Base-by-base conservation (phyloP, 2,797 vertebrate species). In the Tokudaia tokunoshimensis region DNA sequence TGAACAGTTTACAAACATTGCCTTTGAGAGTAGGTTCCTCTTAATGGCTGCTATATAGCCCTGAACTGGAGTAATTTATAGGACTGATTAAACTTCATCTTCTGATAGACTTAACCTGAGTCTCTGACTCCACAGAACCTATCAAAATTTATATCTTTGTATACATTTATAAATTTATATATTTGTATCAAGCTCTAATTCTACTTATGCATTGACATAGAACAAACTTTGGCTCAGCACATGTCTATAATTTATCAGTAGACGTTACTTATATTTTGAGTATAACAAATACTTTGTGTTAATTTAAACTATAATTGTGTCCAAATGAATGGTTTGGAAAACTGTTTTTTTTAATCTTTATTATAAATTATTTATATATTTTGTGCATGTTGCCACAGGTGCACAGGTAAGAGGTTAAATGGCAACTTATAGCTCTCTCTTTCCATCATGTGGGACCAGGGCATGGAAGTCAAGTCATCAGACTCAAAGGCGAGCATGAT, bases 281-380 rank as follows among this genome's bases (percentile, higher is more conserved):
- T 93, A 59, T 59, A 70, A 96, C 87, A 91, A 97, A 61, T 96
- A 96, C 85, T 95, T 96, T 97, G 41, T 80, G 74, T 78, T 95
- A 87, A 90, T 1, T 55, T 80, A 94, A 94, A 81, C 89, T 97
- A 92, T 89, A 94, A 75, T 91, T 95, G 75, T 61, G 3, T 91
- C 93, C 94, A 47, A 65, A 34, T 1, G 10, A 31, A 22, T 83
- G 81, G 2, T 31, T 83, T 44, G 17, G 1, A 31, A 63, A 82
- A 29, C 26, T 76, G 11, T 15, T 61, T 44, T 41, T 26, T 55
- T 41, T 41, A 41, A 12, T 59, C 61, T 81, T 83, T 63, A 44
- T 3, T 44, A 19, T 83, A 19, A 17, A 17, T 84, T 65, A 34
- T 22, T 50, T 34, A 47, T 44, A 1, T 31, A 31, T 61, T 17